Evolutionary conservation across 2,113 vertebrate species (phyloP).

Genomic region (Geococcyx californianus): DNA sequence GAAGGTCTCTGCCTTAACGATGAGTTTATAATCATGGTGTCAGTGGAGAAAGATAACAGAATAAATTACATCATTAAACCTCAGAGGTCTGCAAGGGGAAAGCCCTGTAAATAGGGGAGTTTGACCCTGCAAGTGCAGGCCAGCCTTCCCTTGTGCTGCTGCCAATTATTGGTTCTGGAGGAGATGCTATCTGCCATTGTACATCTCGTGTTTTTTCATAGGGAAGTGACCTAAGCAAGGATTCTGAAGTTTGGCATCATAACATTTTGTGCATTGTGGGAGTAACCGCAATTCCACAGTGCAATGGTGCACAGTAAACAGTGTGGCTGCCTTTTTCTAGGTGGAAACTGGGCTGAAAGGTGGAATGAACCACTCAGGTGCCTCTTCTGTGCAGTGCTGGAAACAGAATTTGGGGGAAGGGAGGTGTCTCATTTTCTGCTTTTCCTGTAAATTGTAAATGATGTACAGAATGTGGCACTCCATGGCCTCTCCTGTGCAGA

Average conservation of each 20-base stretch:
- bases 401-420: background rate
- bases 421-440: background rate
- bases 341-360: background rate
- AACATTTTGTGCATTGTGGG: background rate
- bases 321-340: background rate
- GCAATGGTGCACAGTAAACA: background rate
- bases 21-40: conserved; percentile 29
- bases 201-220: background rate
- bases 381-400: background rate
- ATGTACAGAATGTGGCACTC: background rate
- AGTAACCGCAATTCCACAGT: background rate
- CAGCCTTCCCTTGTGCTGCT: background rate
- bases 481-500: background rate
- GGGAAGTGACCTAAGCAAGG: background rate
- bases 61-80: background rate
- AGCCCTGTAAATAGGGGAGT: background rate
- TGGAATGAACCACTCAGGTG: background rate
- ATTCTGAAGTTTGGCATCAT: background rate
- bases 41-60: background rate
- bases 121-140: background rate
- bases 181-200: background rate
- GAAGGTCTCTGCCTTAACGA: background rate
- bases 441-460: background rate
- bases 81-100: background rate
- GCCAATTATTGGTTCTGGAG: background rate